Evolutionary conservation across 2,797 vertebrate genomes (phyloP), one percentile per base, ranked within the genome.

Genomic region (Gallirallus australis): DNA sequence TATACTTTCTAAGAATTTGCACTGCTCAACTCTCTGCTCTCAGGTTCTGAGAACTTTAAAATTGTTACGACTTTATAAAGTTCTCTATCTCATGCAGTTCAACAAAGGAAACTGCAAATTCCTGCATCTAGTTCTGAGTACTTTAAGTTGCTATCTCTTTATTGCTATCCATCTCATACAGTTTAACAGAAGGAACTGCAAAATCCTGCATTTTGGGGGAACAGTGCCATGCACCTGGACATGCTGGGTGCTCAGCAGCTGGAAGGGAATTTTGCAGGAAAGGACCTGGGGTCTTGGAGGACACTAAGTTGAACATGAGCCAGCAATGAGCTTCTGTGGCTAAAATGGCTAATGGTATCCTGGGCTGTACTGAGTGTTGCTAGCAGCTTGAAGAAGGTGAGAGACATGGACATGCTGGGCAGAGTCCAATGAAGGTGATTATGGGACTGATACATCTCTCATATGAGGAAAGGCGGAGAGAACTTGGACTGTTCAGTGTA

Each of bases 311-410:
- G 35, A 83, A 72, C n/a, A 52, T 3, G 9, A 71, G 33, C n/a
- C 39, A 65, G 39, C 39, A 82, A 69, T 0, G 0, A 13, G 40
- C 28, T 35, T 35, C n/a, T 37, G 48, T 2, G 2, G 57, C 50
- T 64, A 70, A 53, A 70, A 70, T 30, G 7, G 45, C 42, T 69
- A 37, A 33, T 0, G 1, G 56, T 59, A 39, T 42, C 19, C 78
- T 66, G 39, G 19, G 56, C 39, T 52, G 20, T 68, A 35, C 5
- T 69, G 25, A 37, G 30, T 40, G 18, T 12, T 45, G 35, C n/a
- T 27, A 23, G 48, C 48, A 72, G 54, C 19, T 9, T 37, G 59
- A 60, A n/a, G 24, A 35, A 80, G 40, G 33, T 11, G 25, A 90
- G 42, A 91, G 33, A 47, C 48, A 30, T 7, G 19, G 35, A 48